Conservation (phyloP, 2,888 invertebrate genomes). For the Papilio gigon region DNA sequence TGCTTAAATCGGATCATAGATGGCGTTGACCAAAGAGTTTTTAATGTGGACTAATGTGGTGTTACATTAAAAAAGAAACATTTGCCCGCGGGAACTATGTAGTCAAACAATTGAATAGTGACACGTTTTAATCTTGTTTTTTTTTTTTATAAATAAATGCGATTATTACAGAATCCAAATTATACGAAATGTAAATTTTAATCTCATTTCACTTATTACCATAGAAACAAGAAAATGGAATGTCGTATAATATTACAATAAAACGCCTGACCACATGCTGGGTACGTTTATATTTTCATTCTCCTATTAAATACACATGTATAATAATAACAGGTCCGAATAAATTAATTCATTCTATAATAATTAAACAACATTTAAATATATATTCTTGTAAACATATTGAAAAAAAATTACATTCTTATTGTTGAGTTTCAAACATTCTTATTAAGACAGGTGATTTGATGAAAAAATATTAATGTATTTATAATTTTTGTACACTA, state of each 20-base stretch:
- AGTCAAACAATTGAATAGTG: no score
- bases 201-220: conserved; percentile 22
- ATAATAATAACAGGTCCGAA: conserved; percentile 16
- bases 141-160: no score
- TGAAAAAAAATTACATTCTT: no score
- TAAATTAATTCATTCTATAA: neutral
- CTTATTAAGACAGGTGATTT: no score
- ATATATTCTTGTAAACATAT: neutral
- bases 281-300: conserved; percentile 36
- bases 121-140: no score
- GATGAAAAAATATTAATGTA: no score
- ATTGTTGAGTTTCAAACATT: no score
- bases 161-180: neutral
- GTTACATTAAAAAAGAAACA: no score
- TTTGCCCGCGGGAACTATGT: no score
- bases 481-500: no score
- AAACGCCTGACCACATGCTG: conserved; percentile 12
- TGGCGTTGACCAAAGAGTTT: conserved; percentile 11
- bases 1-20: conserved; percentile 1
- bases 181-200: neutral
- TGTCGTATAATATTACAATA: conserved; percentile 26
- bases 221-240: conserved; percentile 19
- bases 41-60: no score
- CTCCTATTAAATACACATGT: conserved; percentile 27
- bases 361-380: neutral